Evolutionary conservation across 1,140 invertebrate genomes (phyloP).

Genomic region (Bombus soroeensis): DNA sequence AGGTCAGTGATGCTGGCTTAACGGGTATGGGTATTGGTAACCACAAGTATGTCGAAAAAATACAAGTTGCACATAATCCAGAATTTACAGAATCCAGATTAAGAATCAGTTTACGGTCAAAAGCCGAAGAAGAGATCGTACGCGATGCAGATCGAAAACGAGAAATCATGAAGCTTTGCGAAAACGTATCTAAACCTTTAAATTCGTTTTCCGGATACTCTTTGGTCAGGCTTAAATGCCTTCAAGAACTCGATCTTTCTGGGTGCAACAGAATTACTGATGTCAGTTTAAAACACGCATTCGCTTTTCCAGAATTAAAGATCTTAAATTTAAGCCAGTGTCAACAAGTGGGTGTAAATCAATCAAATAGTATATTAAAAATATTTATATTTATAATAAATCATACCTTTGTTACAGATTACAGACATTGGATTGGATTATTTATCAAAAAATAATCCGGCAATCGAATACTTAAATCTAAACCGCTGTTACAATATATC

Average conservation of each 20-base stretch:
- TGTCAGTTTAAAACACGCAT: slow-evolving; percentile 87
- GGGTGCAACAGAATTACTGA: slow-evolving; percentile 88
- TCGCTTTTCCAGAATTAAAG: slow-evolving; percentile 86
- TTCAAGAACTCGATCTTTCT: slow-evolving; percentile 85
- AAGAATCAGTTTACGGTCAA: slow-evolving; percentile 85
- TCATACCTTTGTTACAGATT: slow-evolving; percentile 75
- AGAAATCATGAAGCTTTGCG: slow-evolving; percentile 85
- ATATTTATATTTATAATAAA: background rate
- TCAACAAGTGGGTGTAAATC: slow-evolving; percentile 81
- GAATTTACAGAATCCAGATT: slow-evolving; percentile 60
- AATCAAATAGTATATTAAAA: background rate
- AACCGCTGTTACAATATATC: slow-evolving; percentile 87
- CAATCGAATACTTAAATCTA: slow-evolving; percentile 87
- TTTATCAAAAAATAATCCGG: slow-evolving; percentile 86
- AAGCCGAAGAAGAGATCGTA: slow-evolving; percentile 87
- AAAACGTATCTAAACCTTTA: slow-evolving; percentile 76
- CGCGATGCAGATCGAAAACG: slow-evolving; percentile 85
- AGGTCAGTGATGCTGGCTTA: slow-evolving; percentile 87
- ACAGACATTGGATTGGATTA: slow-evolving; percentile 85
- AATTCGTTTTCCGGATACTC: slow-evolving; percentile 79
- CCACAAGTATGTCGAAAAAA: slow-evolving; percentile 70
- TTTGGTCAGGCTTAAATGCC: slow-evolving; percentile 83
- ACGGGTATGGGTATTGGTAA: slow-evolving; percentile 82
- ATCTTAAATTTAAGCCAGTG: slow-evolving; percentile 86
- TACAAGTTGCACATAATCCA: slow-evolving; percentile 63